Base-by-base conservation (phyloP, 2,113 vertebrate species). In the Nothoprocta pentlandii region DNA sequence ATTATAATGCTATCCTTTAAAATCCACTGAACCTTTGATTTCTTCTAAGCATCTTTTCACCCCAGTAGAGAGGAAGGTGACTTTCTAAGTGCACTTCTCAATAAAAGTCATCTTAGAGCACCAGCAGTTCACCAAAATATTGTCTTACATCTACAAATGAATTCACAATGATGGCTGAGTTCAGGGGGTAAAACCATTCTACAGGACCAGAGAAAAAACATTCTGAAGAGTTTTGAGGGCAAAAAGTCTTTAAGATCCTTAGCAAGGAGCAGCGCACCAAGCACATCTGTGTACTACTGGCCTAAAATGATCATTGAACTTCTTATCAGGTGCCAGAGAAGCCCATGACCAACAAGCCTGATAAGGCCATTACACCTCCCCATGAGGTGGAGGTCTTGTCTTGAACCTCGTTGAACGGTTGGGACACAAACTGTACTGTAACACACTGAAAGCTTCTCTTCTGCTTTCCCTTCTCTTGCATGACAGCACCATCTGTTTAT, bases 401-500 rank as follows among this genome's bases (percentile, higher is more conserved):
- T 92, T 54, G 39, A 34, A 76, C 62, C 62, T 93, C 71, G 20
- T 9, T 28, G 67, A 90, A 58, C 71, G 17, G 47, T 80, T 75
- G 71, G 86, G 71, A 87, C 46, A 56, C 16, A 36, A 68, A 67
- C 47, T 84, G 62, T 80, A 39, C 87, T 69, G 80, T 77, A 90
- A 79, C 73, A 12, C 68, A 88, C 58, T 46, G 53, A 91, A 94
- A 76, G 22, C 88, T 88, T 91, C 58, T 96, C 90, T 86, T 80
- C 91, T 53, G 81, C 66, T 92, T 89, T 93, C 83, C 86, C 80
- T 93, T 90, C 96, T 90, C 61, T 93, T 94, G 94, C 53, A 76
- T 77, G 86, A 95, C 94, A 96, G 92, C 89, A 94, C 94, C 95
- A 90, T 97, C 94, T 96, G 96, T 93, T 97, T 97, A 97, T 96